These are phyloP conservation scores for Ochropleura plecta DNA, from an alignment of 2,888 invertebrate species.

Conservation along the genomic window DNA sequence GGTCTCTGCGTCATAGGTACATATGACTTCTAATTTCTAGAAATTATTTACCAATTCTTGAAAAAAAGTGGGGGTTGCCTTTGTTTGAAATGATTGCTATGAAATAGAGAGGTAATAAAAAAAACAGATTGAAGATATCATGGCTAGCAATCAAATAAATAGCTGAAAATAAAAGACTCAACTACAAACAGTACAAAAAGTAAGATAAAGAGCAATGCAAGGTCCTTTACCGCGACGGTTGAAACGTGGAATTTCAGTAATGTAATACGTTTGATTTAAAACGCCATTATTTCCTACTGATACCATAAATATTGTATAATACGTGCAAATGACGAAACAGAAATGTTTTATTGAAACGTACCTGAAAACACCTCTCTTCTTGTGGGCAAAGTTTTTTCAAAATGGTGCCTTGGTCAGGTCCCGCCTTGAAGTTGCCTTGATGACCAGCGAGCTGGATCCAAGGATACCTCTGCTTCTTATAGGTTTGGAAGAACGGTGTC, in stretches of 20 bases:
- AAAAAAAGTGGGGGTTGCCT: background rate
- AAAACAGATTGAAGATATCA: background rate
- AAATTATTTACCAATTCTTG: background rate
- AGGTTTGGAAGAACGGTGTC: slow-evolving; percentile 99
- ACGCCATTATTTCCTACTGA: slow-evolving; percentile 4
- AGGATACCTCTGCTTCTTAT: slow-evolving; percentile 98
- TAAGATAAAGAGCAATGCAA: background rate
- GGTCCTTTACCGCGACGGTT: slow-evolving; percentile 12
- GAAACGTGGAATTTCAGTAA: slow-evolving; percentile 20
- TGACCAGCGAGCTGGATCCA: slow-evolving; percentile 99
- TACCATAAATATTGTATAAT: slow-evolving; percentile 27
- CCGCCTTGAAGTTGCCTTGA: slow-evolving; percentile 98
- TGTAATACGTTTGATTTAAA: slow-evolving; percentile 36
- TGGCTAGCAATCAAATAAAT: background rate
- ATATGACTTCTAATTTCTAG: background rate
- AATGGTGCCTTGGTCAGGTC: slow-evolving; percentile 98
- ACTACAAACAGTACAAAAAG: background rate
- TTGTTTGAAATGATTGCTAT: background rate
- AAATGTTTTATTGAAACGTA: slow-evolving; percentile 67
- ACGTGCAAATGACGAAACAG: slow-evolving; percentile 5
- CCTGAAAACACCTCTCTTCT: slow-evolving; percentile 97
- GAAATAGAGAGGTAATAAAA: too few relatives aligned
- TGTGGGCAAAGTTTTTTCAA: slow-evolving; percentile 97
- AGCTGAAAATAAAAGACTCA: background rate
- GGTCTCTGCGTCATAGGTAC: slow-evolving; percentile 13